Base-by-base conservation (phyloP, 2,888 invertebrate genomes). In the Drosophila rellima region DNA sequence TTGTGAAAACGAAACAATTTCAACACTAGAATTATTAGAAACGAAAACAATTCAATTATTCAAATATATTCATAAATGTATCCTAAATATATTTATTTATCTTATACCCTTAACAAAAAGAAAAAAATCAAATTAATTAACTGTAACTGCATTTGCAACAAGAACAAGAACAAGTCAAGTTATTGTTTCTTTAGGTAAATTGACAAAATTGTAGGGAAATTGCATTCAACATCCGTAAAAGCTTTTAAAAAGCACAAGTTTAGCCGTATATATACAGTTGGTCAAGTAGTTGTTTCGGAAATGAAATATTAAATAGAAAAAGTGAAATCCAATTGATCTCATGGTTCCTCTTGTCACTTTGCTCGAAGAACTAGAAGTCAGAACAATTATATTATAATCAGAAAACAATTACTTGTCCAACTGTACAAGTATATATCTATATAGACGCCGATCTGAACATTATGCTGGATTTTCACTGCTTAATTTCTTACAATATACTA, bases 201-300 rank as follows among this genome's bases (percentile, higher is more conserved):
- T 83, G 83, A 86, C 83, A 81, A 83, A 83, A 81, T 80, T 86
- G 83, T 83, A 83, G 83, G 83, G 83, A 83, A 73, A 62, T 59
- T 66, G 40, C 26, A 39, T 51, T 56, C 62, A 60, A 50, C 40
- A 56, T 51, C 13, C 33, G 33, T 26, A 39, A 56, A 80, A 66
- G 75, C 76, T 72, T 82, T 85, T 70, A 56, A 63, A 85, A 82
- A 75, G 82, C 82, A 69, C 48, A 70, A 74, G 51, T 51, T 45
- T 37, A 42, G 18, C 42, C 15, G 29, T 33, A 10, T 45, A 39
- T 33, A 15, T 48, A 40, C n/a, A 35, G 35, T n/a, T 35, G 7
- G n/a, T 35, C 35, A 35, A 35, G 35, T n/a, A 35, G n/a, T 35
- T 35, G n/a, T 35, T 35, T 35, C n/a, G 6, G n/a, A n/a, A n/a